phyloP scores from a whole-genome alignment of 2,888 invertebrate genomes.

The Parelbella ahira region DNA sequence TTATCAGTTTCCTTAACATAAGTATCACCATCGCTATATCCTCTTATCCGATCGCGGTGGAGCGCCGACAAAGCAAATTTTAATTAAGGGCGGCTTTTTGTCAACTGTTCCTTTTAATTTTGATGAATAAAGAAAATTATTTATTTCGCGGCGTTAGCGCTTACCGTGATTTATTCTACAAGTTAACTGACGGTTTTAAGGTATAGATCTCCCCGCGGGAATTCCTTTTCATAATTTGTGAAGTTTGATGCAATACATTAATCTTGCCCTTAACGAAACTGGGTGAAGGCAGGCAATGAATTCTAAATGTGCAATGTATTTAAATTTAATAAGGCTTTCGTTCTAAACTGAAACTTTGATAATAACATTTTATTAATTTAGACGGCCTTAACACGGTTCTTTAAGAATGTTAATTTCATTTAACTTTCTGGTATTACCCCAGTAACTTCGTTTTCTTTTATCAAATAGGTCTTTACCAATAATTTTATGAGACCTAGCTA shows the following conservation, averaged over 20 bases:
- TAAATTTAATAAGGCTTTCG: not conserved
- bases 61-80: constrained; percentile 53
- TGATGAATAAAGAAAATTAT: constrained; percentile 79
- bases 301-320: constrained; percentile 1
- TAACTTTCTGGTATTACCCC: too few relatives aligned
- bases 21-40: too few relatives aligned
- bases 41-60: not conserved
- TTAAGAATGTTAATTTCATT: too few relatives aligned
- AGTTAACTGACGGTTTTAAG: constrained; percentile 62
- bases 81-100: constrained; percentile 73
- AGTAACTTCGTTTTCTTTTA: too few relatives aligned
- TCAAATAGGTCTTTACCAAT: too few relatives aligned
- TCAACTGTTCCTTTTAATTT: constrained; percentile 77
- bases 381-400: too few relatives aligned
- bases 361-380: too few relatives aligned
- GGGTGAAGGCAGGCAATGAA: constrained; percentile 17
- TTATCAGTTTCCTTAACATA: too few relatives aligned
- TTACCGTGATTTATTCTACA: constrained; percentile 69
- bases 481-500: too few relatives aligned
- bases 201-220: constrained; percentile 50
- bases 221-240: constrained; percentile 61
- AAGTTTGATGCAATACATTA: constrained; percentile 50
- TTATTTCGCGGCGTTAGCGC: constrained; percentile 71
- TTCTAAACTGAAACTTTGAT: too few relatives aligned
- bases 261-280: constrained; percentile 36